Percentiles rank a stretch among this genome's conserved stretches.
Conservation (phyloP, 2,888 invertebrate genomes). For the Cylloceria caligata region DNA sequence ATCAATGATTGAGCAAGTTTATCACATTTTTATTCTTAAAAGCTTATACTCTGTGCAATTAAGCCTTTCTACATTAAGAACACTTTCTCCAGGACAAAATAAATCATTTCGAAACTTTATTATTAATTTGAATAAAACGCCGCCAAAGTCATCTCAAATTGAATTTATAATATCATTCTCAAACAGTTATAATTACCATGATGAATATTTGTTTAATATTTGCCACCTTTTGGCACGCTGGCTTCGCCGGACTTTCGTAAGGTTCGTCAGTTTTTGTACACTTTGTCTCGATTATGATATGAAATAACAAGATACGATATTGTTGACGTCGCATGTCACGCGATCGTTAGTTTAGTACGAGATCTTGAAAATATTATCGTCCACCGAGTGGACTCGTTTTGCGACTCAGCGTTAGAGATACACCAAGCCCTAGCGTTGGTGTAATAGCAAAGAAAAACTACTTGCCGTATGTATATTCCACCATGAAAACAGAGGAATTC, state of each 20-base stretch:
- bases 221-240: too few relatives aligned
- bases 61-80: neutral
- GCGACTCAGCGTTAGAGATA: neutral
- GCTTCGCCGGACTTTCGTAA: too few relatives aligned
- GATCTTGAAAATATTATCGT: conserved; percentile 31
- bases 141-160: too few relatives aligned
- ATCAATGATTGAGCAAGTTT: too few relatives aligned
- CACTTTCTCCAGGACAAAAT: neutral
- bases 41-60: neutral
- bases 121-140: too few relatives aligned
- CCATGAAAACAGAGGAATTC: conserved; percentile 10
- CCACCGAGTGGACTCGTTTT: conserved; percentile 5
- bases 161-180: neutral
- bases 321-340: too few relatives aligned
- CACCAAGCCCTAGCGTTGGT: neutral
- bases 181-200: too few relatives aligned
- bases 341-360: neutral
- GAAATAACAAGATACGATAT: neutral
- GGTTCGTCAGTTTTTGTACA: neutral
- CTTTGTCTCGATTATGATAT: neutral
- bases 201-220: too few relatives aligned
- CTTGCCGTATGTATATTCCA: neutral
- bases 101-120: too few relatives aligned
- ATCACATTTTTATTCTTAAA: too few relatives aligned
- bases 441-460: neutral